Conservation (phyloP, 2,113 vertebrate genomes). For the Brevimyrus niger region DNA sequence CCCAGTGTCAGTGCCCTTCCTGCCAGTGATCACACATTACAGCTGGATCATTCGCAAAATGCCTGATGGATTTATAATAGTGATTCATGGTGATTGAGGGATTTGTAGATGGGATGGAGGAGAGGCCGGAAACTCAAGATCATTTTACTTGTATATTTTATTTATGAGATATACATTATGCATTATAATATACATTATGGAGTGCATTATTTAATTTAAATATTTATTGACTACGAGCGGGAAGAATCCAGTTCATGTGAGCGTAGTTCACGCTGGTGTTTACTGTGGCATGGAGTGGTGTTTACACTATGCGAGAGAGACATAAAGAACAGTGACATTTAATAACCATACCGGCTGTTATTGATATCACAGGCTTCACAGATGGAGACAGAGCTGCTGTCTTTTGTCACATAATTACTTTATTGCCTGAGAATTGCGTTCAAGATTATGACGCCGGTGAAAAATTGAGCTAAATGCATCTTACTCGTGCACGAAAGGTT, state of each 20-base stretch:
- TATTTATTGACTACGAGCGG: not conserved
- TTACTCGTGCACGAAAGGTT: not conserved
- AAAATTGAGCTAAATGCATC: not conserved
- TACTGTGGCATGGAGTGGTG: not conserved
- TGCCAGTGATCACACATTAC: not conserved
- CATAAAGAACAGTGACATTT: not conserved
- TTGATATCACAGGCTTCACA: not conserved
- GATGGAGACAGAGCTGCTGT: not conserved
- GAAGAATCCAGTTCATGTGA: not conserved
- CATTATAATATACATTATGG: not conserved
- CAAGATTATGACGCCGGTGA: not conserved
- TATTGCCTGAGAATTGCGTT: not conserved
- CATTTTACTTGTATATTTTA: not conserved
- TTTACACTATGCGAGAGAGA: not conserved
- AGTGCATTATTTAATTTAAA: constrained; percentile 2
- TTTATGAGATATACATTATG: constrained; percentile 1
- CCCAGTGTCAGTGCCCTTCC: not conserved
- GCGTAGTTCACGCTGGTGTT: not conserved
- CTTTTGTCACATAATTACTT: not conserved
- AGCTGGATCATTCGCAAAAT: not conserved
- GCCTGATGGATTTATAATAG: not conserved
- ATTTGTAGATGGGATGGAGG: not conserved
- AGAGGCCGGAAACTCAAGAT: not conserved
- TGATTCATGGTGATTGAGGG: not conserved
- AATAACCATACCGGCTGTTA: not conserved